phyloP scores from a whole-genome alignment of 2,797 vertebrate species.

The Sandelia bainsii region DNA sequence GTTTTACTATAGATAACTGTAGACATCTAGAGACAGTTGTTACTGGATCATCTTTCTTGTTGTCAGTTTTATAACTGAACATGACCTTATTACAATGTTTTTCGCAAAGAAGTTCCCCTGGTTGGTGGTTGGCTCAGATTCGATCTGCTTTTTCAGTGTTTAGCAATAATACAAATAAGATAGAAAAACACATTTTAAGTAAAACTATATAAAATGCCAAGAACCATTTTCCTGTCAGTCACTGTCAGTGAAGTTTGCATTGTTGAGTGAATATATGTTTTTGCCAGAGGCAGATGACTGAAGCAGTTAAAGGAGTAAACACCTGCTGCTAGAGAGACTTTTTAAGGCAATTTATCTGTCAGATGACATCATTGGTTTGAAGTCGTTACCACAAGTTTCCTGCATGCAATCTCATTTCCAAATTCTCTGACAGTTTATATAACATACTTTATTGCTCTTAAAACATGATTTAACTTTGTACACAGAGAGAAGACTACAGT shows the following conservation, averaged over 20 bases:
- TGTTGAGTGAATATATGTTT: slow-evolving; percentile 36
- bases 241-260: slow-evolving; percentile 18
- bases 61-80: slow-evolving; percentile 6
- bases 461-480: slow-evolving; percentile 86
- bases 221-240: slow-evolving; percentile 9
- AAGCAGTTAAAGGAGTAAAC: slow-evolving; percentile 22
- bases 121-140: not conserved
- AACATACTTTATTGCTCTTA: slow-evolving; percentile 89
- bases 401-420: slow-evolving; percentile 70
- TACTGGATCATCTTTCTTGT: not conserved
- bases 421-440: slow-evolving; percentile 75
- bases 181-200: not conserved
- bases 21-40: not conserved
- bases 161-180: slow-evolving; percentile 10
- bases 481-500: slow-evolving; percentile 86
- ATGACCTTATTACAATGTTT: not conserved
- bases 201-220: slow-evolving; percentile 11
- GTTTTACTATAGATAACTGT: not conserved
- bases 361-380: slow-evolving; percentile 5
- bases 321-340: not conserved
- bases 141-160: slow-evolving; percentile 21
- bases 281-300: slow-evolving; percentile 23
- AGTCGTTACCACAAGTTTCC: slow-evolving; percentile 29
- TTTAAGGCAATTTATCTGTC: slow-evolving; percentile 15
- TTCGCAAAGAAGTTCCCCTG: not conserved